Conservation (phyloP, 2,888 invertebrate genomes). For the Melinaea marsaeus region DNA sequence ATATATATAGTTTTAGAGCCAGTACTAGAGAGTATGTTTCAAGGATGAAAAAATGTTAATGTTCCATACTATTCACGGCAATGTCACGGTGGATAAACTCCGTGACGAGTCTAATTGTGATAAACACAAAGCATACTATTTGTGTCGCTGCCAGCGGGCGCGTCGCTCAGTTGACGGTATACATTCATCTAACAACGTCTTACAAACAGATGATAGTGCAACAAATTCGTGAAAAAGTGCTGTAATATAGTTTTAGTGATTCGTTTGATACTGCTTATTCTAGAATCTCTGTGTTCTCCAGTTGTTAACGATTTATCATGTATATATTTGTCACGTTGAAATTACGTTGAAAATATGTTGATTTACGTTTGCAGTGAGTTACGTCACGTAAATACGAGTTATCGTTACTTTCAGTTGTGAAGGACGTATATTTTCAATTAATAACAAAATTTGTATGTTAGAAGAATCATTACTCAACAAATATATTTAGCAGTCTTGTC, state of each 20-base stretch:
- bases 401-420: too few relatives aligned
- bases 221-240: background rate
- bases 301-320: conserved; percentile 25
- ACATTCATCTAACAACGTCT: conserved; percentile 59
- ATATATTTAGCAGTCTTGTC: too few relatives aligned
- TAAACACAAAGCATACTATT: conserved; percentile 57
- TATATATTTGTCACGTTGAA: background rate
- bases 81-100: conserved; percentile 33
- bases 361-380: conserved; percentile 15
- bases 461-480: too few relatives aligned
- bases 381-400: conserved; percentile 7
- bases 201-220: background rate
- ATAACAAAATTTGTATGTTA: too few relatives aligned
- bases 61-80: background rate
- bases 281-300: conserved; percentile 23
- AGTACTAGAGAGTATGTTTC: background rate
- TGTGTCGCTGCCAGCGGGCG: conserved; percentile 53
- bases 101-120: conserved; percentile 43
- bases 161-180: conserved; percentile 43
- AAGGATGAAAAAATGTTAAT: conserved; percentile 6
- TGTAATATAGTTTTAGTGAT: conserved; percentile 17
- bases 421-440: too few relatives aligned
- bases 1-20: too few relatives aligned
- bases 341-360: too few relatives aligned
- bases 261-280: conserved; percentile 23